Evolutionary conservation across 2,797 vertebrate species (phyloP), one percentile per base, ranked within the genome.

Genomic region (Acridotheres tristis): DNA sequence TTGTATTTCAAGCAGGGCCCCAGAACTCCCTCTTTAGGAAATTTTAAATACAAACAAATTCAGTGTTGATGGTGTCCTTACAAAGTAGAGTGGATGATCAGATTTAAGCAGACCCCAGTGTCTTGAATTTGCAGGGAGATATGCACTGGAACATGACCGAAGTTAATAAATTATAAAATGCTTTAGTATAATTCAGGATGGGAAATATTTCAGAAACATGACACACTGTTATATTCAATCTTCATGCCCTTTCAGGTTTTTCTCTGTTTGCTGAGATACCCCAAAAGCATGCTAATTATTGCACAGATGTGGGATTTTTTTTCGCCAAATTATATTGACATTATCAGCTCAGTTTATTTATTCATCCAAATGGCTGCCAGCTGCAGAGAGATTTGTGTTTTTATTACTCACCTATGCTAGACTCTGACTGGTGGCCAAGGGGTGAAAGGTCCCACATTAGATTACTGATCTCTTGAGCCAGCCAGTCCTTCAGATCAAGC

Each of bases 1-100:
- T 53, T 89, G 78, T n/a, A 38, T 93, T 92, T 71, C 74, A 76
- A 92, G 67, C 71, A 80, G 96, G 93, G 89, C 74, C 89, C 74
- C 94, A 94, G 90, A 96, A 96, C 86, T 90, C 84, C 86, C 92
- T 90, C 86, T 94, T 96, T 94, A 95, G 90, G 88, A 96, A 82
- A 82, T 89, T 85, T 82, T 88, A 90, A 92, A 94, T 61, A 89
- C 65, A 69, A 94, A 85, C 68, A 83, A 76, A 90, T 85, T 79
- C 90, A 88, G 34, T 54, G 32, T 61, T 90, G 4, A 1, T 25
- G 6, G 45, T 73, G 62, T 61, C 50, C 90, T 93, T 89, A 85
- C 61, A 34, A 47, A 90, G 51, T 13, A 51, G 22, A 85, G 18
- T 61, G 40, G 68, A 15, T 85, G 62, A 66, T 42, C 1, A 7